Conservation (phyloP, 2,888 invertebrate species). For the Celastrina argiolus region DNA sequence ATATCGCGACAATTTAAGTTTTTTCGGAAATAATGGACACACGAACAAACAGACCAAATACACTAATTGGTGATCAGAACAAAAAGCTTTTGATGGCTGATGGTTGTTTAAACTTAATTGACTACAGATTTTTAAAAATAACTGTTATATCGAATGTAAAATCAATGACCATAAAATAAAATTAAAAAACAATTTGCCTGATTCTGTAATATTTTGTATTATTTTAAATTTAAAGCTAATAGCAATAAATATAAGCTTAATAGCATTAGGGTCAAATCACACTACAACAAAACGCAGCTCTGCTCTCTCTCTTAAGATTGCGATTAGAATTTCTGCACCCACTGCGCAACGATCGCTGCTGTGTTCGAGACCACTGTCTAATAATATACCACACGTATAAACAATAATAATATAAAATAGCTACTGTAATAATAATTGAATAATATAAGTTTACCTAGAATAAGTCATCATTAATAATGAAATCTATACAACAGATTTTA, state of each 20-base stretch:
- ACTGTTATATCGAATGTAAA: neutral
- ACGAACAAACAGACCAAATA: neutral
- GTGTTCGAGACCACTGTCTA: no score
- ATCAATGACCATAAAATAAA: neutral
- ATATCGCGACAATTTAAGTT: constrained; percentile 22
- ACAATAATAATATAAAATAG: no score
- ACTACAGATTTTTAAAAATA: neutral
- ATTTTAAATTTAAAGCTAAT: neutral
- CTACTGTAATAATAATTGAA: no score
- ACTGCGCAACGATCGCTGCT: no score
- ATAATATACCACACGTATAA: no score
- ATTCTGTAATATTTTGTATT: neutral
- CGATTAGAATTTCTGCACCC: no score
- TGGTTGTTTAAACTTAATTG: neutral
- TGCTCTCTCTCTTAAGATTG: no score
- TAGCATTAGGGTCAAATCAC: no score
- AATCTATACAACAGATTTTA: no score
- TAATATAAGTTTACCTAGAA: no score
- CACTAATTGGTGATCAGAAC: constrained; percentile 7
- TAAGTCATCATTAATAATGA: no score
- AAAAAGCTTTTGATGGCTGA: neutral
- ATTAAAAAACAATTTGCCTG: neutral
- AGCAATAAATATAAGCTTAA: neutral
- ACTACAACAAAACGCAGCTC: no score
- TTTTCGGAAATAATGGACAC: constrained; percentile 14